Evolutionary conservation across 2,113 vertebrate genomes (phyloP), one percentile per base, ranked within the genome.

Genomic region (Chlorodrepanis virens): DNA sequence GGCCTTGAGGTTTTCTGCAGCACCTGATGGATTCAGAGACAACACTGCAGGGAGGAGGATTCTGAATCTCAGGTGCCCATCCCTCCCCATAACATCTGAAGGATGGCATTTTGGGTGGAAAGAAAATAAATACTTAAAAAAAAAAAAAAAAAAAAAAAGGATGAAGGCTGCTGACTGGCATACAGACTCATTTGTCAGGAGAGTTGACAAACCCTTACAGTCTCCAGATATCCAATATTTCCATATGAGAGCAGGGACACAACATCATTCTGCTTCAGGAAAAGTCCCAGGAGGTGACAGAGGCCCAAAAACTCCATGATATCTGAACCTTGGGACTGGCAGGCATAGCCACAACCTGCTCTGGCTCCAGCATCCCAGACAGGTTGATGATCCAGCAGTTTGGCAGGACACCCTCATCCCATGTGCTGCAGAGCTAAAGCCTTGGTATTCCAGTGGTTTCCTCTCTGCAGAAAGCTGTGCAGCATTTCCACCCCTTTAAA

Each of bases 401-500:
- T 1, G 0, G 42, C 71, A 64, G 63, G 31, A 82, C 67, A 50
- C 27, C 23, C 42, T 89, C 57, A 60, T 39, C 25, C 76, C 76
- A 15, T 42, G 81, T 47, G 50, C 92, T 0, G 13, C 4, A 0
- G 21, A 54, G 74, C 70, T 83, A 83, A 92, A 45, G 72, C 80
- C 65, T 90, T 75, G 81, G 83, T 92, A 83, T 92, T 95, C 60
- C 1, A 19, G 61, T 52, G 75, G 91, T 67, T 97, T 96, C 90
- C 87, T 83, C 75, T 79, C 82, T 0, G 16, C 74, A 93, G 89
- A 94, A 70, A 95, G 70, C 85, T 22, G 2, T 60, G 93, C 75
- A 70, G 89, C 72, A 92, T 91, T 92, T 94, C 91, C 72, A 92
- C 54, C 78, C 76, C 68, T 93, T 94, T 84, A 94, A 97, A 95